Evolutionary conservation across 2,113 vertebrate species (phyloP), one percentile per base, ranked within the genome.

Genomic region (Oryctolagus cuniculus): DNA sequence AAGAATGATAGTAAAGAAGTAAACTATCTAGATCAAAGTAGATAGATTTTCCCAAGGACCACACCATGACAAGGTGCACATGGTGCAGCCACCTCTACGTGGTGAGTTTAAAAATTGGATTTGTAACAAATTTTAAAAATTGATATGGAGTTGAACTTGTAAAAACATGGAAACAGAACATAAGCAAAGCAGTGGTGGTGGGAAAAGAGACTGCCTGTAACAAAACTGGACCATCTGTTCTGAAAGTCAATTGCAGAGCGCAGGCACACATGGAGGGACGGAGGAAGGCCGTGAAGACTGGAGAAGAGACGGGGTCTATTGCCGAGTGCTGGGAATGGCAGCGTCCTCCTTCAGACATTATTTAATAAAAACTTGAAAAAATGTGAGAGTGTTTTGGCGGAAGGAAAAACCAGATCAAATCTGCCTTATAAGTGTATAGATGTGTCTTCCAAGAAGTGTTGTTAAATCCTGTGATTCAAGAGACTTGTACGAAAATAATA

Each of bases 281-380:
- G 10, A 21, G 1, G 10, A 3, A 3, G 24, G 11, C 6, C 38
- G 10, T 17, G 1, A 34, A 58, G 8, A 58, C 6, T 22, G 16
- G 4, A 61, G 44, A 53, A 1, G 24, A 10, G 9, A 2, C 5
- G 31, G 27, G 22, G 21, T 9, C 27, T 8, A 53, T 8, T 38
- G 49, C 12, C 2, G 17, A 75, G 34, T 31, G 0, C 19, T 29
- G 49, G 24, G 0, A 53, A 67, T 9, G 44, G 29, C 21, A 36
- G 22, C 11, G 1, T 82, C 6, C 4, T n/a, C 2, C 2, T 11
- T 10, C 15, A 27, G 10, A 75, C 27, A 51, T 90, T 70, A 55
- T 66, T 72, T 92, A 90, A 21, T 31, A 74, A 58, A 6, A 63
- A 10, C 5, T 10, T 44, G 3, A 38, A 27, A 34, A 36, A 67